Evolutionary conservation across 2,888 invertebrate species (phyloP), one percentile per base, ranked within the genome.

Genomic region (Penaeus monodon): DNA sequence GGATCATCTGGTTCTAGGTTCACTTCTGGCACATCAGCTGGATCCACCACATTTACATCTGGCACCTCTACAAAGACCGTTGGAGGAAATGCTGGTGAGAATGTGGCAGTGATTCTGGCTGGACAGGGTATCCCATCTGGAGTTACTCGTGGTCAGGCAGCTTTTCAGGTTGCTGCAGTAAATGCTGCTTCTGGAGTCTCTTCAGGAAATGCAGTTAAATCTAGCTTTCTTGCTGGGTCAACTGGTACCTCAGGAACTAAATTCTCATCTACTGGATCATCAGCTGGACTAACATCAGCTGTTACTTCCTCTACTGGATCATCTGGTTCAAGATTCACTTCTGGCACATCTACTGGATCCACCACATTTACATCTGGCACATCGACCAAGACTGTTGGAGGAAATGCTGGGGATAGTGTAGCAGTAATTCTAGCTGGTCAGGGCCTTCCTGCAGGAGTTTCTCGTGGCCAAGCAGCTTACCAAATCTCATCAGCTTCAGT

Each of bases 291-390:
- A 17, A 20, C 57, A 17, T 57, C 57, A 1, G 10, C 49, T 49
- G 49, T 66, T 38, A 38, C 33, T 38, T n/a, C n/a, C n/a, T 38
- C 33, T n/a, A 10, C 44, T n/a, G 66, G 44, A 57, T 66, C 27
- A 27, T 29, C 65, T 77, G n/a, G 57, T 20, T 68, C 77, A 66
- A 57, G 57, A 12, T 49, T 49, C 14, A 81, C 33, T 33, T 81
- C 66, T 2, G 66, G 38, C 12, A 24, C 33, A 20, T 65, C 77
- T 17, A 12, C 65, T 27, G 64, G 65, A 57, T 38, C 76, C n/a
- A n/a, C 84, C n/a, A 65, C 66, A 84, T 38, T 64, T 38, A 77
- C 74, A 2, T 74, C 74, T 73, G 38, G 44, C 49, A 29, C 81
- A 38, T 76, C 76, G 57, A 57, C 57, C 17, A 57, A 57, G 57